Percentiles rank a stretch among this genome's conserved stretches.
Evolutionary conservation across 2,113 vertebrate species (phyloP).

Genomic region (Brachyhypopomus gauderio): DNA sequence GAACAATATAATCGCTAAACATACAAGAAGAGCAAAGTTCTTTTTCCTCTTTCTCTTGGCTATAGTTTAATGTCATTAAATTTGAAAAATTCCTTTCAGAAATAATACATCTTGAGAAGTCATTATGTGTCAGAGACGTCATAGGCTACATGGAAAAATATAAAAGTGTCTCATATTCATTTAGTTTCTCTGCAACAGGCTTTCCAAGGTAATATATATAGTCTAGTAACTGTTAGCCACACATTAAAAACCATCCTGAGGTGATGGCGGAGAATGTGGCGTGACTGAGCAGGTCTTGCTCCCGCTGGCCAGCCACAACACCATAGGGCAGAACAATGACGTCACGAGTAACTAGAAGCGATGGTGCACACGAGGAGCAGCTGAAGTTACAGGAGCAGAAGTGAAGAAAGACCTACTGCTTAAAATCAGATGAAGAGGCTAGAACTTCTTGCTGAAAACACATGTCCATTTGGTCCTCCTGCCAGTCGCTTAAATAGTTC

Average conservation of each 20-base stretch:
- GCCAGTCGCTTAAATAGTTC: neutral
- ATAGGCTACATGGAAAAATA: conserved; percentile 65
- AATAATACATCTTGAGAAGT: conserved; percentile 69
- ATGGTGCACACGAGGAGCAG: neutral
- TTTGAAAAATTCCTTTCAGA: conserved; percentile 47
- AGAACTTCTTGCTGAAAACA: neutral
- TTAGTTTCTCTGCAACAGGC: conserved; percentile 24
- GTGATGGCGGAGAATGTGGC: conserved; percentile 47
- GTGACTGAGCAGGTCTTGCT: conserved; percentile 47
- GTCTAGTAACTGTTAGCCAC: conserved; percentile 59
- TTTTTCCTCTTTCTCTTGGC: conserved; percentile 37
- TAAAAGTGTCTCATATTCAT: conserved; percentile 45
- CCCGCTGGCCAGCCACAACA: conserved; percentile 10
- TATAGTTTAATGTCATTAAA: conserved; percentile 52
- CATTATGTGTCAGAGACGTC: conserved; percentile 58
- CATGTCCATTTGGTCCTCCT: conserved; percentile 1
- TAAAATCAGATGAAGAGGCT: conserved; percentile 4
- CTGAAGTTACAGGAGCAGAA: neutral
- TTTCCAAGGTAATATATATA: conserved; percentile 64
- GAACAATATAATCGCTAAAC: conserved; percentile 27
- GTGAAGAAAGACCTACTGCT: neutral
- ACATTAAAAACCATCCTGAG: conserved; percentile 59
- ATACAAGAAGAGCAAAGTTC: neutral
- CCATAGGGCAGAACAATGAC: neutral
- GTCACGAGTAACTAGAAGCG: neutral